These are phyloP conservation scores for Hoplodrina blanda DNA, from an alignment of 2,888 invertebrate species.

Conservation along the genomic window DNA sequence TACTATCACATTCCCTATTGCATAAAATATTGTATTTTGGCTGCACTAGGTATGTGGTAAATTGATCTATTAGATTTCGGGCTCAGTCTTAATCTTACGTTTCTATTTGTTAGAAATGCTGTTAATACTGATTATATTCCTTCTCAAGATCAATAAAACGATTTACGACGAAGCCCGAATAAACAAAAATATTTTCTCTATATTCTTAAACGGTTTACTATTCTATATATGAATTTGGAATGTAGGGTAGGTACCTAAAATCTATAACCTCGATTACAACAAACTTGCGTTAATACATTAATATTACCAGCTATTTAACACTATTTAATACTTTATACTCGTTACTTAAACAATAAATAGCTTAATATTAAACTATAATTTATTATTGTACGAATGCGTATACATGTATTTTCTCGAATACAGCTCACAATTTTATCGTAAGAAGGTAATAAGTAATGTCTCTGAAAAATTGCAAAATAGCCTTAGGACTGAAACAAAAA, in stretches of 20 bases:
- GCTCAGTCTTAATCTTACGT: slow-evolving; percentile 37
- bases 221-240: slow-evolving; percentile 70
- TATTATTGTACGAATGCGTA: slow-evolving; percentile 90
- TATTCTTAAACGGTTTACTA: slow-evolving; percentile 49
- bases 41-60: slow-evolving; percentile 61
- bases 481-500: slow-evolving; percentile 11
- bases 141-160: slow-evolving; percentile 18
- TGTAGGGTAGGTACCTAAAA: slow-evolving; percentile 61
- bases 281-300: slow-evolving; percentile 74
- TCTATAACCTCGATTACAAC: slow-evolving; percentile 59
- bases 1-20: slow-evolving; percentile 65
- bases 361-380: slow-evolving; percentile 82
- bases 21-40: slow-evolving; percentile 55
- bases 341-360: slow-evolving; percentile 86
- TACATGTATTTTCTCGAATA: slow-evolving; percentile 88
- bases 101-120: slow-evolving; percentile 28
- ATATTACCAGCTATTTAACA: slow-evolving; percentile 68
- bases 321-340: slow-evolving; percentile 77
- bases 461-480: slow-evolving; percentile 32
- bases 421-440: slow-evolving; percentile 80
- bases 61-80: slow-evolving; percentile 31
- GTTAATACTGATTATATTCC: slow-evolving; percentile 35
- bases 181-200: slow-evolving; percentile 22
- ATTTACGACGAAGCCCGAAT: slow-evolving; percentile 41
- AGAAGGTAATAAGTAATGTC: slow-evolving; percentile 56